phyloP scores from a whole-genome alignment of 2,113 vertebrate genomes.

The Parus major region DNA sequence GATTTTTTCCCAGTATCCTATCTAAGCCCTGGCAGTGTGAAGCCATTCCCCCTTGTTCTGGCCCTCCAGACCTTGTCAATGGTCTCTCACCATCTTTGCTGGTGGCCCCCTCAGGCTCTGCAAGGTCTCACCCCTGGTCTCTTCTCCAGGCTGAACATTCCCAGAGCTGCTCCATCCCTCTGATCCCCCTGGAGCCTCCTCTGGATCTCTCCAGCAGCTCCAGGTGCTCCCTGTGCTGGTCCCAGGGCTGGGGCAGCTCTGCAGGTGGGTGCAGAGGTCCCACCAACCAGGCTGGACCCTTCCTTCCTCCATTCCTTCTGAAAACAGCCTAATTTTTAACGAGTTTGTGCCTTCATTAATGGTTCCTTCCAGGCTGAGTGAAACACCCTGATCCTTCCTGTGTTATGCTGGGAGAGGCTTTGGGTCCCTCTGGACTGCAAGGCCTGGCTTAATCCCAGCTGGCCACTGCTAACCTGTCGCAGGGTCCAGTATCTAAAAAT shows the following conservation, averaged over 20 bases:
- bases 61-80: fast-evolving
- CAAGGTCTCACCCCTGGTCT: background rate
- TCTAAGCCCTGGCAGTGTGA: fast-evolving
- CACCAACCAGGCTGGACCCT: background rate
- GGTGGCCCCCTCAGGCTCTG: fast-evolving
- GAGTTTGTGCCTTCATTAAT: background rate
- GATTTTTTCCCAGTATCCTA: background rate
- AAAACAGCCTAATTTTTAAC: background rate
- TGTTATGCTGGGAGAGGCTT: background rate
- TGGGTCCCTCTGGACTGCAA: background rate
- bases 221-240: background rate
- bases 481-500: background rate
- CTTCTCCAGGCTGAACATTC: background rate
- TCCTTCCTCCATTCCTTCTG: background rate
- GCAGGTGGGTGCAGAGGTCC: background rate
- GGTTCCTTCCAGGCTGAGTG: background rate
- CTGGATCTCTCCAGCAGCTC: background rate
- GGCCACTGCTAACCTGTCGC: background rate
- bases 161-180: background rate
- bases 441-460: background rate
- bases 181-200: background rate
- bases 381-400: background rate
- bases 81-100: fast-evolving
- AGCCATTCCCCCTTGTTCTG: background rate
- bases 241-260: background rate